Evolutionary conservation across 2,797 vertebrate genomes (phyloP).

Genomic region (Heteromormyrus szaboi): DNA sequence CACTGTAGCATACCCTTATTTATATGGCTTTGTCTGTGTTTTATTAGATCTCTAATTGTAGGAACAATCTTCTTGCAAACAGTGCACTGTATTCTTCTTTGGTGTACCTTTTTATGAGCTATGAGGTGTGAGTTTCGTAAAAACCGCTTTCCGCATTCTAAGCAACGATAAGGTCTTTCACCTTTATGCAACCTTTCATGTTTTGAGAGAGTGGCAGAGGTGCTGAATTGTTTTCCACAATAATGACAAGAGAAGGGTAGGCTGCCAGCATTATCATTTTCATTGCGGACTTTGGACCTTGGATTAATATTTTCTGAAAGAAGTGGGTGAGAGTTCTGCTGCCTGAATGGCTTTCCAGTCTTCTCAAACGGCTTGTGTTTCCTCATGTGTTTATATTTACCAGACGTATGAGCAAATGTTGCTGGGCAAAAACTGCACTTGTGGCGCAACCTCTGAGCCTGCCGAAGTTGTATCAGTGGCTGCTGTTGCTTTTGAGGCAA

Average conservation of each 20-base stretch:
- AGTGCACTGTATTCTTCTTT: constrained; percentile 62
- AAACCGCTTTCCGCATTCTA: constrained; percentile 62
- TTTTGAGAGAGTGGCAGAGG: constrained; percentile 37
- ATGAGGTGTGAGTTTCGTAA: constrained; percentile 47
- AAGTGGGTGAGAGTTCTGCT: constrained; percentile 38
- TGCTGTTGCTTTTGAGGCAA: neutral
- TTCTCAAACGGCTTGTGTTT: constrained; percentile 56
- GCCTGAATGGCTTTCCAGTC: constrained; percentile 47
- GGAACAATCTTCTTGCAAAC: constrained; percentile 61
- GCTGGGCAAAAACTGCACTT: constrained; percentile 61
- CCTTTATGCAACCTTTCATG: constrained; percentile 55
- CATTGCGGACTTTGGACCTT: neutral
- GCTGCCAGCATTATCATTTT: constrained; percentile 11
- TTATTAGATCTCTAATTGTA: constrained; percentile 57
- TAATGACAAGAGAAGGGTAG: constrained; percentile 46
- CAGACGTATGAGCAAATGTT: constrained; percentile 53
- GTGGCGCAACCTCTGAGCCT: constrained; percentile 18
- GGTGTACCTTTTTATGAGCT: constrained; percentile 58
- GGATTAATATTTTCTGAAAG: constrained; percentile 14
- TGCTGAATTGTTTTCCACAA: constrained; percentile 54
- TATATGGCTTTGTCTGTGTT: constrained; percentile 57
- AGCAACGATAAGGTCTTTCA: constrained; percentile 60
- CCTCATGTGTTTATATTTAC: constrained; percentile 60
- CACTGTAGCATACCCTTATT: constrained; percentile 60
- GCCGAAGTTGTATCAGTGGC: neutral